These are phyloP conservation scores for fruit fly (Drosophila melanogaster) DNA, from an alignment of 1,140 invertebrate species.

Conservation along the genomic window Release_6_plus_ISO1_MT NT_033779.5:22069001-22069500, in stretches of 20 bases:
- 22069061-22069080: constrained; percentile 45
- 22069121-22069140: constrained; percentile 43
- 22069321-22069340: constrained; percentile 16
- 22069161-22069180: constrained; percentile 20
- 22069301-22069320: constrained; percentile 23
- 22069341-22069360: constrained; percentile 65
- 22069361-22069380: constrained; percentile 74
- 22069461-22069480: constrained; percentile 42
- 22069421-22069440: constrained; percentile 64
- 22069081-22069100: no score
- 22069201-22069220: constrained; percentile 77
- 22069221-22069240: constrained; percentile 81
- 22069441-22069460: constrained; percentile 71
- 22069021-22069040: neutral
- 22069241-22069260: constrained; percentile 83
- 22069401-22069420: constrained; percentile 60
- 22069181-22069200: constrained; percentile 55
- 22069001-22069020: neutral
- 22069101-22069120: constrained; percentile 15
- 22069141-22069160: constrained; percentile 22
- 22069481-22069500: constrained; percentile 33
- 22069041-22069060: neutral
- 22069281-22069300: constrained; percentile 75
- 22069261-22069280: constrained; percentile 78
- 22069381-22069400: constrained; percentile 74